phyloP scores from a whole-genome alignment of 37 sponge, comb jelly and placozoan genomes.

The Tethya wilhelma region DNA sequence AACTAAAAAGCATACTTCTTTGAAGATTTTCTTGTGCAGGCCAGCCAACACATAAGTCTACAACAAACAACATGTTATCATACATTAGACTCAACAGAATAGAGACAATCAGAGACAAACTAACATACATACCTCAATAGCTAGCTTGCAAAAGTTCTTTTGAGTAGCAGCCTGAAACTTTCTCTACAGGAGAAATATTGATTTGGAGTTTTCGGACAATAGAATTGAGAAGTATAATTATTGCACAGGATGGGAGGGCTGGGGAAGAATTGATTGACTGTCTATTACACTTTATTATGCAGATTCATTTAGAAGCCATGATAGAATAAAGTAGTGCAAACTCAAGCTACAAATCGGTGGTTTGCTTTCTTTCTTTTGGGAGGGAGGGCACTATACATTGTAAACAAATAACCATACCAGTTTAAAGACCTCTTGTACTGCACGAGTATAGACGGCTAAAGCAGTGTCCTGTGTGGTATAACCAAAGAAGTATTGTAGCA shows the following conservation, averaged over 20 bases:
- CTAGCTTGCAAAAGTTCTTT: conserved; percentile 56
- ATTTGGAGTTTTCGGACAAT: neutral
- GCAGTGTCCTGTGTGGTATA: conserved; percentile 34
- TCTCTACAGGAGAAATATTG: conserved; percentile 25
- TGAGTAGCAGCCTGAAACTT: conserved; percentile 39
- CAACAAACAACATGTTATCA: conserved; percentile 5
- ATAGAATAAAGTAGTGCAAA: no score
- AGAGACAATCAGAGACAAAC: neutral
- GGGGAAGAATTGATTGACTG: neutral
- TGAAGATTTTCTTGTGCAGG: conserved; percentile 64
- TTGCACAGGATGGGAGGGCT: neutral
- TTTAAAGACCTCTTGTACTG: conserved; percentile 54
- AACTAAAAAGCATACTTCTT: conserved; percentile 56
- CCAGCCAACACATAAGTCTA: conserved; percentile 82
- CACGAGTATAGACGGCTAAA: conserved; percentile 38
- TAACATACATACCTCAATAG: conserved; percentile 50
- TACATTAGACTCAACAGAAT: neutral
- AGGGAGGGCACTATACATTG: no score
- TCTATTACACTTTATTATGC: no score
- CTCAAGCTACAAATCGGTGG: no score
- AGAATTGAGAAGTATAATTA: neutral
- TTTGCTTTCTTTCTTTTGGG: no score
- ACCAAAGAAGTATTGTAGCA: neutral
- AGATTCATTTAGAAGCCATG: no score
- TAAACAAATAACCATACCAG: conserved; percentile 24